Evolutionary conservation across 2,888 invertebrate genomes (phyloP).

Genomic region (Microctonus hyperodae): DNA sequence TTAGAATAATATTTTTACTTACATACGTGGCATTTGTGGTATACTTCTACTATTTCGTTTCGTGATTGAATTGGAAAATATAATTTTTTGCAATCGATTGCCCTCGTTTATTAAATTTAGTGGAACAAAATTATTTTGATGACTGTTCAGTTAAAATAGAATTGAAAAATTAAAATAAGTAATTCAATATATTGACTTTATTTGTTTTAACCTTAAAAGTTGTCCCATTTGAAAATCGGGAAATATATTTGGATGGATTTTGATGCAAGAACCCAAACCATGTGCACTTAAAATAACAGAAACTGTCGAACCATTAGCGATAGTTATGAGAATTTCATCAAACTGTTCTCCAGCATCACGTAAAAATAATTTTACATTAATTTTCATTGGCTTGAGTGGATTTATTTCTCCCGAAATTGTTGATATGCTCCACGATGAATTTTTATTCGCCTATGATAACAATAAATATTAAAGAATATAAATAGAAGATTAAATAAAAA

Average conservation of each 20-base stretch:
- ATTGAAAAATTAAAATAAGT: background rate
- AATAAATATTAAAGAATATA: background rate
- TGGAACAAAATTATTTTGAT: constrained; percentile 43
- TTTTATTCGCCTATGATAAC: constrained; percentile 38
- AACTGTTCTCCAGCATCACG: constrained; percentile 56
- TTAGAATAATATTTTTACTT: background rate
- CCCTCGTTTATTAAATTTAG: constrained; percentile 68
- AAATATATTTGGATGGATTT: constrained; percentile 69
- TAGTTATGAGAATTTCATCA: constrained; percentile 54
- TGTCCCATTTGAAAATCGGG: constrained; percentile 69
- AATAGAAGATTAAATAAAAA: background rate
- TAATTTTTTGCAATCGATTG: constrained; percentile 65
- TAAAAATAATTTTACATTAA: constrained; percentile 57
- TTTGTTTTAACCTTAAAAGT: constrained; percentile 69
- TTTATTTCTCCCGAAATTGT: constrained; percentile 49
- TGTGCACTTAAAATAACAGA: constrained; percentile 66
- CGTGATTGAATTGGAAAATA: constrained; percentile 52
- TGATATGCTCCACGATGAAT: constrained; percentile 47
- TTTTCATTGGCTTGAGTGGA: constrained; percentile 49
- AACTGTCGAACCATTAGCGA: constrained; percentile 62
- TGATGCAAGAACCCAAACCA: constrained; percentile 73
- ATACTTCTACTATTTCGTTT: constrained; percentile 26
- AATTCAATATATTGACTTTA: background rate
- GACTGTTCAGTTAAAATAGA: constrained; percentile 37
- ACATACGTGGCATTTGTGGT: constrained; percentile 29